Evolutionary conservation across 2,113 vertebrate species (phyloP).

Genomic region (Corynorhinus townsendii): DNA sequence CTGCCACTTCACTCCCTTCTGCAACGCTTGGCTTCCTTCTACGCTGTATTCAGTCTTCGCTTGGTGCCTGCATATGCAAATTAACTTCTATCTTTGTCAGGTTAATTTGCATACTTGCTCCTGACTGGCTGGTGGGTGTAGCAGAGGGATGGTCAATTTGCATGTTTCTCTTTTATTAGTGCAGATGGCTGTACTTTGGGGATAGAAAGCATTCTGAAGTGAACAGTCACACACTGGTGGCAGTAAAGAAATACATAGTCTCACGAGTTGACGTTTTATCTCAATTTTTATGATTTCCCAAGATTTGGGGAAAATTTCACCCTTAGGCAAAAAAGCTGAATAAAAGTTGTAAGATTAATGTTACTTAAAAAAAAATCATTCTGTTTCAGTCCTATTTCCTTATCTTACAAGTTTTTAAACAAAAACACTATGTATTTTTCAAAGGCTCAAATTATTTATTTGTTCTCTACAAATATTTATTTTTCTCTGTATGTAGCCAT

Average conservation of each 20-base stretch:
- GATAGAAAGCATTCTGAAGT: background rate
- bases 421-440: background rate
- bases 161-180: too few species aligned
- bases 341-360: background rate
- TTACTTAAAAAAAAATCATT: slow-evolving; percentile 16
- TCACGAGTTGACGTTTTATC: background rate
- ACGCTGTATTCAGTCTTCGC: too few species aligned
- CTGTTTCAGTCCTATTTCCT: background rate
- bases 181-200: background rate
- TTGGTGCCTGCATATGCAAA: too few species aligned
- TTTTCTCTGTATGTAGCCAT: background rate
- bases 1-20: too few species aligned
- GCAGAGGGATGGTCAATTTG: too few species aligned
- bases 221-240: background rate
- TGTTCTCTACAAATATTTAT: background rate
- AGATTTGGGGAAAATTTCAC: background rate
- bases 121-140: too few species aligned
- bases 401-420: background rate
- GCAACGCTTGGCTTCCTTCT: too few species aligned
- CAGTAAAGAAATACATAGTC: background rate
- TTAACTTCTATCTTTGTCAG: too few species aligned
- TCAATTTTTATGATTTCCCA: slow-evolving; percentile 23
- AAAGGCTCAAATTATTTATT: background rate
- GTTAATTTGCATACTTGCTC: too few species aligned
- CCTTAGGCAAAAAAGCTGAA: background rate